Base-by-base conservation (phyloP, 2,888 invertebrate species). In the Drosophila setosimentum region DNA sequence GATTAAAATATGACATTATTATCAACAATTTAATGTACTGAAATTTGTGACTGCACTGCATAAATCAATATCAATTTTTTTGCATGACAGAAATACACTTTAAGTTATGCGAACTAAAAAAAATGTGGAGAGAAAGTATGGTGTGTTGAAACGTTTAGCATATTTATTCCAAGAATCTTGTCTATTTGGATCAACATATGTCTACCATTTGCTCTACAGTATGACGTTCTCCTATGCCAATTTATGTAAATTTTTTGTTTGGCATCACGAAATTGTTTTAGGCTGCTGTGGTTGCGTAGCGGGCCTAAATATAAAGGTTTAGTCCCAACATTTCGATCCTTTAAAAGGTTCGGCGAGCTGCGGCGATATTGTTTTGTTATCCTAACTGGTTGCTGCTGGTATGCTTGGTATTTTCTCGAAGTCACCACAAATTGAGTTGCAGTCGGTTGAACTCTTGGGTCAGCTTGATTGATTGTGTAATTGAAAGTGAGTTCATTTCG, bases 101-200 rank as follows among this genome's bases (percentile, higher is more conserved):
- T 73, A 30, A 78, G 72, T 72, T 70, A 72, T 71, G 81, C 71
- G 59, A 57, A 30, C 5, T 2, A 54, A 33, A 74, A 58, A 21
- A 27, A 35, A 33, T 32, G 8, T 33, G 24, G 13, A 50, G 57
- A 50, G 40, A 40, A 32, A 55, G 33, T 59, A 59, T 64, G 6
- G 24, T 63, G 13, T 3, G 37, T 62, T 68, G 18, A 45, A 77
- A 64, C 58, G 49, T 21, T 68, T 64, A 61, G 55, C 58, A 68
- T 75, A 57, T 27, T 6, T 24, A 11, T 54, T 65, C 53, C 48
- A 50, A 37, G 60, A 53, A 72, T 53, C 60, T 73, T 74, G 75
- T 71, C 71, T 73, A 74, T 76, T 68, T 61, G 68, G 42, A 68
- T 49, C 72, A 71, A 70, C 82, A 80, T 75, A 87, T 82, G 82